Conservation (phyloP, 2,113 vertebrate species). For the Calonectris borealis region DNA sequence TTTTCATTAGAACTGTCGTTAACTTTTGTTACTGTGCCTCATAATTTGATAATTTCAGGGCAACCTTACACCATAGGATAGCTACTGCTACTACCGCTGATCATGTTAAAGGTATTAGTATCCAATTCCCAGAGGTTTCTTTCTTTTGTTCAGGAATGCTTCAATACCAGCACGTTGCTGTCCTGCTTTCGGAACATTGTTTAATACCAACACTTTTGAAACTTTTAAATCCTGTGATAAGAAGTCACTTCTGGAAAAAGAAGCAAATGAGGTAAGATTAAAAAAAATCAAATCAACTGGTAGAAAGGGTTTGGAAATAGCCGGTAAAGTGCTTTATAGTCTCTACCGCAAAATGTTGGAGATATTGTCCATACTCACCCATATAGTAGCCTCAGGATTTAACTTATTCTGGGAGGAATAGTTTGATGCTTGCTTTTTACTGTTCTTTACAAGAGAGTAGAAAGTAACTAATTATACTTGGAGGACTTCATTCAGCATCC, state of each 20-base stretch:
- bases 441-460: not conserved
- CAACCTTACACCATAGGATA: not conserved
- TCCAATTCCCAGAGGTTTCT: not conserved
- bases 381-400: not conserved
- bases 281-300: not conserved
- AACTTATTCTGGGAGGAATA: not conserved
- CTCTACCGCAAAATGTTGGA: not conserved
- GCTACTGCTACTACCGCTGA: not conserved
- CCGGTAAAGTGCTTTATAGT: not conserved
- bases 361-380: not conserved
- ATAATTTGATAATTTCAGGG: not conserved
- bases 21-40: not conserved
- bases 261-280: slow-evolving; percentile 83
- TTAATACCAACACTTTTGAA: slow-evolving; percentile 96
- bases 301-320: not conserved
- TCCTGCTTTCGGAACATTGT: slow-evolving; percentile 82
- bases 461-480: not conserved
- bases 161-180: slow-evolving; percentile 88
- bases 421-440: not conserved
- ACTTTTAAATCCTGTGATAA: slow-evolving; percentile 94
- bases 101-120: not conserved
- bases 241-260: slow-evolving; percentile 89
- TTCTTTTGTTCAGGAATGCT: slow-evolving; percentile 74
- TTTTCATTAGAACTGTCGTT: not conserved
- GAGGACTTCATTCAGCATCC: not conserved